Base-by-base conservation (phyloP, 1,140 invertebrate genomes). In the Drosophila aff. region DNA sequence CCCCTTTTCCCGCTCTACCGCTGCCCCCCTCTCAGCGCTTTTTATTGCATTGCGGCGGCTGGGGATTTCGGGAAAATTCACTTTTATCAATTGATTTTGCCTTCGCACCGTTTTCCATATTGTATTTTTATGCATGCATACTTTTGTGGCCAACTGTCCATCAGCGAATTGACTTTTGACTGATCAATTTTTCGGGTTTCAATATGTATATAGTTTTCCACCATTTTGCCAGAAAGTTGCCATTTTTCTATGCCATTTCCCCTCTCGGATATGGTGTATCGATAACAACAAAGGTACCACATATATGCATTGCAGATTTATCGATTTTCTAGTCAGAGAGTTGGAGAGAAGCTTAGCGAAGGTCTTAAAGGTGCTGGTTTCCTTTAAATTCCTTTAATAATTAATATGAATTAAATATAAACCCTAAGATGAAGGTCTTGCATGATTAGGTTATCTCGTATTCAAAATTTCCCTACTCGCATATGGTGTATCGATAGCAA, bases 91-190 rank as follows among this genome's bases (percentile, higher is more conserved):
- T 73, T 73, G 67, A n/a, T 60, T 57, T 43, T 52, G 44, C 18
- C 44, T 40, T 60, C 50, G 41, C 36, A 21, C n/a, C 38, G 36
- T 58, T 69, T 59, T 72, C 69, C 38, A 59, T 49, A 71, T 58
- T 59, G 65, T 69, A 71, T 36, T 72, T 69, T 41, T 55, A 46
- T 38, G 41, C 49, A 46, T 46, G 49, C 65, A 46, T 33, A 68
- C 41, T n/a, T 55, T 47, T 57, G 40, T 23, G 64, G 68, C 23
- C 49, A 46, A 68, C 65, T 57, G 64, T 72, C 65, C 69, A 71
- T 71, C 69, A 69, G 31, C 52, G 69, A 71, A 72, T 72, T 72
- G 50, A 69, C 69, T 71, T 71, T 50, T 50, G 64, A 59, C 69
- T 59, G 52, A 72, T 71, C 65, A 71, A 72, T 72, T 59, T 49